phyloP scores from a whole-genome alignment of 2,113 vertebrate genomes.

The Numenius arquata region DNA sequence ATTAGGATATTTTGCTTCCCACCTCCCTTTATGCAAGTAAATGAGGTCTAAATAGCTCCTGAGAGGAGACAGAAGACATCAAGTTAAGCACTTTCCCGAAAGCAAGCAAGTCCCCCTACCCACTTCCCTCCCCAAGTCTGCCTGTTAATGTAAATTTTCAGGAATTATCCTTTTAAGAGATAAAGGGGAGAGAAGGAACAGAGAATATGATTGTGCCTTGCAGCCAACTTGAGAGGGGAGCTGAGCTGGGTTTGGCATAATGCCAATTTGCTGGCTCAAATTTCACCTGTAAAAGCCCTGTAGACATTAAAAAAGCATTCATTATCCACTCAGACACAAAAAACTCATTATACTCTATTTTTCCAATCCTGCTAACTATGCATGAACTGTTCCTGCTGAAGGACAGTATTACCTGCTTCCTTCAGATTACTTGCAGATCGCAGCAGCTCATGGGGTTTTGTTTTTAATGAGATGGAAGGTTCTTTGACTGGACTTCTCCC shows the following conservation, averaged over 20 bases:
- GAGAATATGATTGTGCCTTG: constrained; percentile 51
- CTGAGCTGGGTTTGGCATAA: background rate
- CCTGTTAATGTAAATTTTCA: constrained; percentile 10
- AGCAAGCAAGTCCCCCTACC: background rate
- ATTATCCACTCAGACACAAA: constrained; percentile 56
- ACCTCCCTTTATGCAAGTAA: background rate
- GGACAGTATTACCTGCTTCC: constrained; percentile 30
- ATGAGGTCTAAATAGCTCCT: background rate
- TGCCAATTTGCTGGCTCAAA: constrained; percentile 31
- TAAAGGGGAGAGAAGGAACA: constrained; percentile 46
- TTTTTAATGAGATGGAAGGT: background rate
- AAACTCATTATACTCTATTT: constrained; percentile 50
- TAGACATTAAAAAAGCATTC: constrained; percentile 59
- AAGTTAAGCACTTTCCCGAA: background rate
- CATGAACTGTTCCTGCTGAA: constrained; percentile 7
- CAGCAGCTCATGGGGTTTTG: background rate
- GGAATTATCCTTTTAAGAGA: constrained; percentile 62
- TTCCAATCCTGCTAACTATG: constrained; percentile 34
- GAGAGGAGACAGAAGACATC: background rate
- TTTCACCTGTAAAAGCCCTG: constrained; percentile 57
- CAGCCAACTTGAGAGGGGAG: constrained; percentile 16
- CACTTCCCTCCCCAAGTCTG: background rate
- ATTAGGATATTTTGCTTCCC: background rate
- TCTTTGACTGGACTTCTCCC: background rate
- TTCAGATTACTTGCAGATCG: background rate